Conservation (phyloP, 2,888 invertebrate genomes). For the Lasioglossum pauxillum region DNA sequence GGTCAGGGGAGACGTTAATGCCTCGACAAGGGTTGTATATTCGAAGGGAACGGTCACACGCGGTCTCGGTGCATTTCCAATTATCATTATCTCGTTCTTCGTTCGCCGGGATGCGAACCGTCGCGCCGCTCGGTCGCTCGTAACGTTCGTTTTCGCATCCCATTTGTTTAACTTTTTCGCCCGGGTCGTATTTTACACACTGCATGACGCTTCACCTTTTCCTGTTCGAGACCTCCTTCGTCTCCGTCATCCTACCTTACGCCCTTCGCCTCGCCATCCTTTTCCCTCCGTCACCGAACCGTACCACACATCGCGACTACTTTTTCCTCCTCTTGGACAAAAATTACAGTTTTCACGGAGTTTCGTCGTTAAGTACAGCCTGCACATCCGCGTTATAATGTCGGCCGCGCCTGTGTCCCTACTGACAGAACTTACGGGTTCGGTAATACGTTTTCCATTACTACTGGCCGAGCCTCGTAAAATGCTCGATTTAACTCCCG, state of each 20-base stretch:
- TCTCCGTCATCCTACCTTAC: neutral
- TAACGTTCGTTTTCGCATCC: conserved; percentile 68
- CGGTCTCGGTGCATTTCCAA: conserved; percentile 32
- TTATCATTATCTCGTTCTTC: conserved; percentile 38
- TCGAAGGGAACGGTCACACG: conserved; percentile 13
- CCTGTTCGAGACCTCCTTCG: conserved; percentile 33
- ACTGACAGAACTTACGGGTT: conserved; percentile 78
- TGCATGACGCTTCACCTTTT: conserved; percentile 65
- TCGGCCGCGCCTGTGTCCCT: conserved; percentile 70
- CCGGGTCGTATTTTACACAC: conserved; percentile 73
- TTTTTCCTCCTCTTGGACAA: conserved; percentile 71
- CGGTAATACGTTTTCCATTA: conserved; percentile 82
- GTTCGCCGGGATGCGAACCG: neutral
- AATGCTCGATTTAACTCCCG: conserved; percentile 63
- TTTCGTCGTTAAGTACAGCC: conserved; percentile 83
- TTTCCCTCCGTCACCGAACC: neutral
- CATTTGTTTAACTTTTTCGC: conserved; percentile 76
- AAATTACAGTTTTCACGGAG: conserved; percentile 82
- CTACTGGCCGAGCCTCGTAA: conserved; percentile 69
- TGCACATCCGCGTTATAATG: conserved; percentile 83
- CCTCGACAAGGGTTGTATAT: conserved; percentile 25
- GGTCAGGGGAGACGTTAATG: conserved; percentile 26
- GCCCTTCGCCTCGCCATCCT: conserved; percentile 11
- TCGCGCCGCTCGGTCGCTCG: neutral
- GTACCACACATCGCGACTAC: conserved; percentile 47